Percentiles rank a stretch among this genome's conserved stretches.
Conservation (phyloP, 2,888 invertebrate species). For the Limnephilus auricula region DNA sequence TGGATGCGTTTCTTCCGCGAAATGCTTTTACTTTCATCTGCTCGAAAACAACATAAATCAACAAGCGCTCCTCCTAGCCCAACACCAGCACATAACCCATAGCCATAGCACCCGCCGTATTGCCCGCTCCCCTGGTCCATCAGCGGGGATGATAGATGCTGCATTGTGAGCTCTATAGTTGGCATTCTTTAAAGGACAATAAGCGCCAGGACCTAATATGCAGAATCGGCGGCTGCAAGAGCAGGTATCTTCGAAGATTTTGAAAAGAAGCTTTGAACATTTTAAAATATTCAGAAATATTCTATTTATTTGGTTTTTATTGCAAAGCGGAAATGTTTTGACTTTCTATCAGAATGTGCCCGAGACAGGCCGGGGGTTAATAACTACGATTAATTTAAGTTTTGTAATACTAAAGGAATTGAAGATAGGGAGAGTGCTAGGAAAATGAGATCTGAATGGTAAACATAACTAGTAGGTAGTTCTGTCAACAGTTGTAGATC, state of each 20-base stretch:
- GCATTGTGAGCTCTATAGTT: constrained; percentile 48
- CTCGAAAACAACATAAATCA: constrained; percentile 65
- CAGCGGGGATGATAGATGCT: constrained; percentile 62
- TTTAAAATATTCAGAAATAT: too few relatives aligned
- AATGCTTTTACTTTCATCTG: constrained; percentile 64
- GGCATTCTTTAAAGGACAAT: constrained; percentile 52
- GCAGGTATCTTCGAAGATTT: constrained; percentile 2
- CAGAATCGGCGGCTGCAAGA: constrained; percentile 39
- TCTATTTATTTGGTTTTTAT: too few relatives aligned
- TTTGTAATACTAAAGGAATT: too few relatives aligned
- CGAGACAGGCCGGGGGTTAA: too few relatives aligned
- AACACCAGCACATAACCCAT: not conserved
- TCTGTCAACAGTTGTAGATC: too few relatives aligned
- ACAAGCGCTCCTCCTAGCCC: constrained; percentile 26
- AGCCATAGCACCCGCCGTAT: not conserved
- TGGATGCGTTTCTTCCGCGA: constrained; percentile 59
- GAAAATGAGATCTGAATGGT: too few relatives aligned
- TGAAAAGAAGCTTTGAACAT: not conserved
- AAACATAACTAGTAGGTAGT: too few relatives aligned
- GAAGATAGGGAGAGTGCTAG: too few relatives aligned
- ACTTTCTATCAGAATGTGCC: too few relatives aligned
- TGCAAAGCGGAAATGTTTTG: too few relatives aligned
- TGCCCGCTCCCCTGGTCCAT: constrained; percentile 25
- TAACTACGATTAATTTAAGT: too few relatives aligned
- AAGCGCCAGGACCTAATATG: constrained; percentile 32